Percentiles rank a stretch among this genome's conserved stretches.
phyloP scores from a whole-genome alignment of 1,140 invertebrate genomes.

The Drosophila melanogaster region DNA sequence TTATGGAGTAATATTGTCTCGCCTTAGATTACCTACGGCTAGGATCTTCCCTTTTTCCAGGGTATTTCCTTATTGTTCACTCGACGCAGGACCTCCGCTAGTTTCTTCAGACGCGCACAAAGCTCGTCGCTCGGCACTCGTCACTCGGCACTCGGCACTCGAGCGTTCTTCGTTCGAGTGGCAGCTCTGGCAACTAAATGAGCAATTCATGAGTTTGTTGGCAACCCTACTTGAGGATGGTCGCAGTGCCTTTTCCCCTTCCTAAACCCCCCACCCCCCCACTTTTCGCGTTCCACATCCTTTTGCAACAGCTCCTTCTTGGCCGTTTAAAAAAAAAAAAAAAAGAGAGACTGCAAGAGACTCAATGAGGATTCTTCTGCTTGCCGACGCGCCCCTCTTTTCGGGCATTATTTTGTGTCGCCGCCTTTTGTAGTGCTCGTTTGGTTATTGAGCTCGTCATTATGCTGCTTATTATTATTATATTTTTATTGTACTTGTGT shows the following conservation, averaged over 20 bases:
- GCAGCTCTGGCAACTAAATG: conserved; percentile 73
- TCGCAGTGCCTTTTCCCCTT: conserved; percentile 2
- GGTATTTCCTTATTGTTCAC: conserved; percentile 3
- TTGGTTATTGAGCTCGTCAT: conserved; percentile 52
- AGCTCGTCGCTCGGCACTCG: conserved; percentile 31
- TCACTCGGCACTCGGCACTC: conserved; percentile 45
- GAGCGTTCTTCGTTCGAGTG: conserved; percentile 64
- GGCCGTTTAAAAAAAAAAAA: neutral
- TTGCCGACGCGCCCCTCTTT: neutral
- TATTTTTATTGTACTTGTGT: conserved; percentile 75
- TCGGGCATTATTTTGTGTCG: conserved; percentile 29
- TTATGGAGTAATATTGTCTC: too few species aligned
- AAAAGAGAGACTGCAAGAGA: neutral
- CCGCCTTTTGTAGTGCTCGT: conserved; percentile 48
- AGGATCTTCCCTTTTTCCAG: neutral
- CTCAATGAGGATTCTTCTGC: conserved; percentile 13
- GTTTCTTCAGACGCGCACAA: conserved; percentile 26
- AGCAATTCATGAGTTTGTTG: conserved; percentile 80
- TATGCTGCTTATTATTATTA: conserved; percentile 64
- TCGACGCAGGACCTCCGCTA: neutral
- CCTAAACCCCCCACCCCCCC: neutral
- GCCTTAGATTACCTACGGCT: too few species aligned
- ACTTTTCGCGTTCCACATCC: conserved; percentile 28
- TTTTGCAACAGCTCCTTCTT: conserved; percentile 16
- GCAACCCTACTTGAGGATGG: conserved; percentile 69